Percentiles rank a stretch among this genome's conserved stretches.
Evolutionary conservation across 2,797 vertebrate species (phyloP).

Genomic region (Acrossocheilus wenchowensis): DNA sequence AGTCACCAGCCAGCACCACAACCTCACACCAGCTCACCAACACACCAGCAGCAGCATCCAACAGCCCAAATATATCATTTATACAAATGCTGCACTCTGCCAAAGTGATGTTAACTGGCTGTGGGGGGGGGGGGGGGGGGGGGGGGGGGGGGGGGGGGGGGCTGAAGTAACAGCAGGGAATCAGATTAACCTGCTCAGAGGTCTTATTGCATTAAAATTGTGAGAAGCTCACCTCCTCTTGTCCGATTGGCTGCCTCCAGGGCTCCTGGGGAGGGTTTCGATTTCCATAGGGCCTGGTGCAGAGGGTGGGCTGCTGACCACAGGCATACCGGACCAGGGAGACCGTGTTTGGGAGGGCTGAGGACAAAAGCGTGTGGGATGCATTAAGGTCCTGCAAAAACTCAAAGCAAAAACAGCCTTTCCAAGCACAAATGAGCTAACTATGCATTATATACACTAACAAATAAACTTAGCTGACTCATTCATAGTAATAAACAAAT

Average conservation of each 20-base stretch:
- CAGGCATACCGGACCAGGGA: slow-evolving; percentile 75
- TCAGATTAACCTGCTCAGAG: slow-evolving; percentile 67
- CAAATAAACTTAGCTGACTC: neutral
- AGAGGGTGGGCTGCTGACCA: slow-evolving; percentile 74
- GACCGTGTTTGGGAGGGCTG: slow-evolving; percentile 75
- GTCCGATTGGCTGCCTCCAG: slow-evolving; percentile 80
- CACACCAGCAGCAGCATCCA: slow-evolving; percentile 18
- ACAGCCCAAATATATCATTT: neutral
- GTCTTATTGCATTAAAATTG: slow-evolving; percentile 65
- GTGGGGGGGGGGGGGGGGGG: neutral
- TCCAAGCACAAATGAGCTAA: neutral
- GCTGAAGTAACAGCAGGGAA: slow-evolving; percentile 58
- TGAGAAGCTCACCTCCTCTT: slow-evolving; percentile 85
- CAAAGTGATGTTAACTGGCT: slow-evolving; percentile 23
- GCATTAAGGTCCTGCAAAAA: neutral
- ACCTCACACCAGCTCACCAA: slow-evolving; percentile 19
- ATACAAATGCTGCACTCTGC: slow-evolving; percentile 12
- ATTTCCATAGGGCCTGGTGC: slow-evolving; percentile 85
- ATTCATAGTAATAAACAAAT: neutral
- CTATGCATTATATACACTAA: neutral
- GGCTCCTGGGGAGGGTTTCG: slow-evolving; percentile 86
- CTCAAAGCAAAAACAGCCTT: neutral
- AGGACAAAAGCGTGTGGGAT: slow-evolving; percentile 1
- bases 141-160: neutral
- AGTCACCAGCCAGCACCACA: slow-evolving; percentile 25